A percentile compares a stretch with the other conserved stretches of the same genome.
Conservation (phyloP, 2,113 vertebrate genomes). For the Zingel zingel region DNA sequence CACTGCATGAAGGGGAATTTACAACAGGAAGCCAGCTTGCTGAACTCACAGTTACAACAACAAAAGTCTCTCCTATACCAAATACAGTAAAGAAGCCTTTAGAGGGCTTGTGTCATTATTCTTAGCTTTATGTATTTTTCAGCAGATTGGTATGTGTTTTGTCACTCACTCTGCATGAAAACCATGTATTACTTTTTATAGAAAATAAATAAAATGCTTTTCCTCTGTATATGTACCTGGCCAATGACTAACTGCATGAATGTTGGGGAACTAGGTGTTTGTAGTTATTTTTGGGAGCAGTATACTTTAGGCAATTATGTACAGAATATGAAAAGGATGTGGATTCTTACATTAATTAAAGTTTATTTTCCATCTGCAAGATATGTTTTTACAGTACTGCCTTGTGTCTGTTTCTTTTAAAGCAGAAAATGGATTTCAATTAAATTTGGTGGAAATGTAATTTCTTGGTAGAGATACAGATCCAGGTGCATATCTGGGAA, state of each 20-base stretch:
- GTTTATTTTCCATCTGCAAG: background rate
- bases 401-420: background rate
- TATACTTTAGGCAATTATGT: background rate
- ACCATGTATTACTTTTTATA: background rate
- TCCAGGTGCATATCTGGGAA: too few species aligned
- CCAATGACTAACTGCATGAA: background rate
- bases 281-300: background rate
- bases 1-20: slow-evolving; percentile 67
- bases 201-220: slow-evolving; percentile 1
- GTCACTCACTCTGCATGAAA: slow-evolving; percentile 7
- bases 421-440: background rate
- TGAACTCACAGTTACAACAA: slow-evolving; percentile 62
- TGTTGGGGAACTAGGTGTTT: background rate
- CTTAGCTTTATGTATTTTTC: slow-evolving; percentile 31
- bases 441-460: background rate
- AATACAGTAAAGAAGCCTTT: slow-evolving; percentile 29
- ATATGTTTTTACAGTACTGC: background rate
- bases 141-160: slow-evolving; percentile 22
- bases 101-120: slow-evolving; percentile 9
- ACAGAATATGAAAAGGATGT: background rate
- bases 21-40: slow-evolving; percentile 70
- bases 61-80: slow-evolving; percentile 43
- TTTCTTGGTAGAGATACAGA: too few species aligned
- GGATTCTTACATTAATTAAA: background rate
- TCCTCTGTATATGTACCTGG: background rate